Percentiles rank a stretch among this genome's conserved stretches.
Evolutionary conservation across 2,113 vertebrate genomes (phyloP).

Genomic region (Paramormyrops kingsleyae): DNA sequence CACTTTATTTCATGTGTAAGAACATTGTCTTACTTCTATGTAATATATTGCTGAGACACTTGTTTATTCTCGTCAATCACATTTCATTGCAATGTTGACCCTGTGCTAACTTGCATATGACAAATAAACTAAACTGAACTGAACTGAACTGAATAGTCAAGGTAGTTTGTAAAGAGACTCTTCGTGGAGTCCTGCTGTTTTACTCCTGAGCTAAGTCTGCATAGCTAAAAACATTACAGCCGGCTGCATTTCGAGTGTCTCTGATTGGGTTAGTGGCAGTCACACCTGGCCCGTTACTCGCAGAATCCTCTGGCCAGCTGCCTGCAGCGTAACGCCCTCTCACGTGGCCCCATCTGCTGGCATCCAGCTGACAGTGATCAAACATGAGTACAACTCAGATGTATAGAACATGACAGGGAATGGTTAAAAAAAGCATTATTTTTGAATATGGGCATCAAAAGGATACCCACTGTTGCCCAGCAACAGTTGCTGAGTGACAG

Average conservation of each 20-base stretch:
- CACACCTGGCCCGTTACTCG: background rate
- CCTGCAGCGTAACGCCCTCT: background rate
- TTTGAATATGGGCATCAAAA: conserved; percentile 1
- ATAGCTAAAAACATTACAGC: background rate
- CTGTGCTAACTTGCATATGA: too few species aligned
- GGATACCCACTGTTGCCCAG: background rate
- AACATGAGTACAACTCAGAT: background rate
- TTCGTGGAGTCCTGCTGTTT: background rate
- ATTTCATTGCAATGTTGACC: too few species aligned
- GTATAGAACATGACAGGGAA: conserved; percentile 1
- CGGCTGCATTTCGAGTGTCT: background rate
- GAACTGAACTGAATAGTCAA: background rate
- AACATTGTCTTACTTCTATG: too few species aligned
- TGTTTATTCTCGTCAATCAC: too few species aligned
- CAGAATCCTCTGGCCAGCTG: background rate
- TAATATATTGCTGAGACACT: too few species aligned
- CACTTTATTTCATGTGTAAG: too few species aligned
- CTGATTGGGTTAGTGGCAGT: background rate
- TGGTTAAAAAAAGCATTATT: conserved; percentile 1
- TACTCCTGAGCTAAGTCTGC: background rate
- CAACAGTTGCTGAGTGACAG: conserved; percentile 7
- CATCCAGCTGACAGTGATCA: conserved; percentile 2
- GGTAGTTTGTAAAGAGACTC: background rate
- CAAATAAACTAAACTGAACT: too few species aligned
- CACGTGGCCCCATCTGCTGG: background rate